Evolutionary conservation across 2,797 vertebrate species (phyloP), one percentile per base, ranked within the genome.

Genomic region (Triplophysa yarkandensis): DNA sequence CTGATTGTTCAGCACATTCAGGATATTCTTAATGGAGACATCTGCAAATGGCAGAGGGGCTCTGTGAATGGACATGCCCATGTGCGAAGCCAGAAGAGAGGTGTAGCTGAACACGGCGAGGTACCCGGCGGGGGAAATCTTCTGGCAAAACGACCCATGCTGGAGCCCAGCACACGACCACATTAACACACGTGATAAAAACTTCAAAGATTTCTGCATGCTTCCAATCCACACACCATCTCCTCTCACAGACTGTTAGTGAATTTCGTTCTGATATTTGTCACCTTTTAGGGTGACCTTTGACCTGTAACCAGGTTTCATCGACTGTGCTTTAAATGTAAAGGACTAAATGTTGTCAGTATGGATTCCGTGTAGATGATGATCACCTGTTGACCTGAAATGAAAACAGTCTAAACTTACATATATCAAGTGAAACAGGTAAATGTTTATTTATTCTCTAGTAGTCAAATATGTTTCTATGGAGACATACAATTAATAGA

Each of bases 1-100:
- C 92, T 98, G 72, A 99, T 99, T 0, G 98, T 99, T 66, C 98
- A 99, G 87, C 97, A 99, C 89, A 99, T 99, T 66, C 98, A 99
- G 70, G 98, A 99, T 88, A 99, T 99, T 77, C 91, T 98, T 2
- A 99, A 89, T 0, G 96, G 96, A 0, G 96, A 97, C 85, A 90
- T 98, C 88, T 97, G 97, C 87, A 98, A 94, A 78, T 98, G 97
- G 94, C 96, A 98, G 79, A 93, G 95, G 0, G 92, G 90, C 0
- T 81, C 92, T 0, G 8, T 91, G 16, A 94, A 92, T 0, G 87
- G 92, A 11, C 90, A 94, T 0, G 65, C 90, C 11, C 88, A 93
- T 0, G 82, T 88, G 0, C 93, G 91, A 23, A 87, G 83, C 17
- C 89, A 90, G 81, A 99, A 98, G 83, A 91, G 97, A 76, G 88